Percentiles rank a stretch among this genome's conserved stretches.
Evolutionary conservation across 30 jellyfish, hydroid and myxozoan genomes (phyloP).

Genomic region (Hydra vulgaris): DNA sequence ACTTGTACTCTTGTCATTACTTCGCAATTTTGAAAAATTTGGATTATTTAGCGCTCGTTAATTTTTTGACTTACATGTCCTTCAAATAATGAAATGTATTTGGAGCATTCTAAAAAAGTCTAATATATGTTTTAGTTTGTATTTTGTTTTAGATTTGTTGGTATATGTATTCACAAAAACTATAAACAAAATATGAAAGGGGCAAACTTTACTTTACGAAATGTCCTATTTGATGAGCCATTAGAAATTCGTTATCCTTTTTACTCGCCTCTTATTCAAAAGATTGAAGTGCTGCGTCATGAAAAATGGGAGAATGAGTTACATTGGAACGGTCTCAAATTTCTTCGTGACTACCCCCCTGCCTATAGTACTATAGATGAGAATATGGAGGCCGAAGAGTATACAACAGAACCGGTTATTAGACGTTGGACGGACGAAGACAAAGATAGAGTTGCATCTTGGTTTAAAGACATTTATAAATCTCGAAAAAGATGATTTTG

Average conservation of each 20-base stretch:
- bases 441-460: constrained; percentile 1
- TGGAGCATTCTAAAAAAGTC: too few relatives aligned
- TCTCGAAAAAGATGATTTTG: constrained; percentile 24
- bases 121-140: too few relatives aligned
- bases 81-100: too few relatives aligned
- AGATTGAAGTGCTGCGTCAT: constrained; percentile 85
- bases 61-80: too few relatives aligned
- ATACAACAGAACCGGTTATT: constrained; percentile 64
- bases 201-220: constrained; percentile 59
- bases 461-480: constrained; percentile 20
- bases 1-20: too few relatives aligned
- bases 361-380: constrained; percentile 71
- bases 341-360: constrained; percentile 73
- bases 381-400: constrained; percentile 73
- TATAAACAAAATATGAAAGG: constrained; percentile 43
- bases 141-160: constrained; percentile 84
- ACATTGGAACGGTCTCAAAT: constrained; percentile 40
- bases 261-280: constrained; percentile 79
- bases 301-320: constrained; percentile 50
- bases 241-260: constrained; percentile 66
- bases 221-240: constrained; percentile 79
- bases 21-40: too few relatives aligned
- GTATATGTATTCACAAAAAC: constrained; percentile 53
- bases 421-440: constrained; percentile 32
- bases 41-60: too few relatives aligned